Base-by-base conservation (phyloP, 2,113 vertebrate genomes). In the Hippocampus comes region DNA sequence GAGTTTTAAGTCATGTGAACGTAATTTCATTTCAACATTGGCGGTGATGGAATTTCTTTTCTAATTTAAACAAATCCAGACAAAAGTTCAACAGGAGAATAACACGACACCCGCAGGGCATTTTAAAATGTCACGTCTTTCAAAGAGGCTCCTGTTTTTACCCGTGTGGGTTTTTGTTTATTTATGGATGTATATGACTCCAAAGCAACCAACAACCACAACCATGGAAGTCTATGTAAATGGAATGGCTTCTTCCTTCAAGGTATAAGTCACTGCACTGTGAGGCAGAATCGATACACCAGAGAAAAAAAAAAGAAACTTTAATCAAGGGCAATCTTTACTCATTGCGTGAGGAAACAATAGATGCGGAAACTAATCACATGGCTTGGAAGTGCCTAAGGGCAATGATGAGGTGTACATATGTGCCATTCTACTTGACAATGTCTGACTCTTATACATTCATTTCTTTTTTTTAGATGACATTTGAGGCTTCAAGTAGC, bases 401-500 rank as follows among this genome's bases (percentile, higher is more conserved):
- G 18, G 18, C 18, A 48, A 48, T 51, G 5, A 51, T 51, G 20
- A 5, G 18, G 18, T 51, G 14, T 18, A 20, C 5, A 51, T 59
- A 61, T 34, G n/a, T 61, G 59, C 14, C 15, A 34, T 34, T 61
- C 15, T 30, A 34, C 6, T 61, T 9, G 5, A 8, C 17, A 30
- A 6, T 61, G 59, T 23, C 69, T 61, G 25, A 72, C 11, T 72
- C 2, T 0, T 70, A n/a, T 23, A 56, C 23, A n/a, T 77, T 56
- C 75, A 17, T 63, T 12, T 34, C 14, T 77, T 21, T 30, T 59
- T 34, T 59, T 34, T 80, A 99, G 97, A 98, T 98, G 96, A 88
- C 94, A 53, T 99, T 98, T 70, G 85, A 89, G 68, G 92, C 89
- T 72, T 97, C 95, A 0, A 93, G 92, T 85, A 89, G 87, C 0